Evolutionary conservation across 2,888 invertebrate species (phyloP), one percentile per base, ranked within the genome.

Genomic region (Ennomos erosarius): DNA sequence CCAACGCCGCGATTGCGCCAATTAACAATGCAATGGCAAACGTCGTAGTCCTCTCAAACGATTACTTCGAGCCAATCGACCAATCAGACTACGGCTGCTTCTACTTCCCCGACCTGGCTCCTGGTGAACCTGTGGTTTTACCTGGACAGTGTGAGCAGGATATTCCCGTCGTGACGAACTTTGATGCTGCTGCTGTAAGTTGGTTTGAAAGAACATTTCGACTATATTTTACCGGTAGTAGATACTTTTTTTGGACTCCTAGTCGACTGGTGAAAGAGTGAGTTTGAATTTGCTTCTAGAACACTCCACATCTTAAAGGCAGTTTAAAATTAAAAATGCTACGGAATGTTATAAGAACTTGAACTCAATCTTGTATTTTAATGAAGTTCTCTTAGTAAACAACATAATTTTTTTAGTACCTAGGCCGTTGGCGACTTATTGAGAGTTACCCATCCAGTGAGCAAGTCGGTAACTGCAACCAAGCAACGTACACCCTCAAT

Each of bases 381-480:
- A 26, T 26, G 26, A 26, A 26, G 0, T 26, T 26, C 26, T 1
- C 6, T 26, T 4, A 6, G 5, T 26, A 26, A 26, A 26, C 6
- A 35, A 34, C 10, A 36, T 16, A 51, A 9, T 51, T 4, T 51
- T 75, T 77, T 33, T 52, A 85, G 84, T 87, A 81, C 44, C 1
- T 65, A 10, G 84, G 82, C 9, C 78, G 70, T 10, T 95, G 95
- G 95, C 94, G 93, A 70, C 93, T 95, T 70, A 93, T 93, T 10
- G 93, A 94, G 68, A 91, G 93, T 65, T 95, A 95, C 71, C 94
- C 94, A 51, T 88, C 94, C 1, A 71, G 93, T 12, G 93, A 92
- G 68, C 93, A 95, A 84, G 87, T 80, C 0, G 94, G 94, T 0
- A 91, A 93, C 68, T 95, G 95, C 73, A 93, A 94, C 35, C 93